A percentile compares a stretch with the other conserved stretches of the same genome.
These are phyloP conservation scores for Bombus difficillimus DNA, from an alignment of 1,140 invertebrate species.

Conservation along the genomic window DNA sequence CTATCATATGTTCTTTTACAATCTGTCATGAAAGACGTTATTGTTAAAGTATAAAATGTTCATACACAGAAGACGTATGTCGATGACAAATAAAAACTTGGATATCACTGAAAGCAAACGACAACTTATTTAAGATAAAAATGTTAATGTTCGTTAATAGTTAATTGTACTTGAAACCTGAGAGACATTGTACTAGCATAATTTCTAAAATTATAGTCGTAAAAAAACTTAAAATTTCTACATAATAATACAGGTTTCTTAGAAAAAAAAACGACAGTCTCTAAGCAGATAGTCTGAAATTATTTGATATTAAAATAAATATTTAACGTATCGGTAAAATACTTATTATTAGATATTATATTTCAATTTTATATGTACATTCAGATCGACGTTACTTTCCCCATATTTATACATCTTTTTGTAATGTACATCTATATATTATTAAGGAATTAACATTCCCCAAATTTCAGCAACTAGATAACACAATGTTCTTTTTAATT, in stretches of 20 bases:
- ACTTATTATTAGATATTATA: constrained; percentile 39
- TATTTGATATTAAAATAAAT: constrained; percentile 25
- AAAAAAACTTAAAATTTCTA: not conserved
- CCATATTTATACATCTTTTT: constrained; percentile 25
- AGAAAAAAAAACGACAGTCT: not conserved
- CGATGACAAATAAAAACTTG: not conserved
- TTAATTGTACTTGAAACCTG: not conserved
- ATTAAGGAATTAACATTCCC: not conserved
- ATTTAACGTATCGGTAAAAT: constrained; percentile 31
- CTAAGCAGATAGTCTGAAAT: not conserved
- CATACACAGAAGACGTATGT: not conserved
- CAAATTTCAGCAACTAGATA: constrained; percentile 17
- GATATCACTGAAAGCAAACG: not conserved
- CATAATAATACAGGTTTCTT: not conserved
- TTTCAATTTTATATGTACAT: constrained; percentile 38
- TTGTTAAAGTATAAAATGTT: not conserved
- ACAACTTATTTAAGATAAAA: not conserved
- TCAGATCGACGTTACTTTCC: constrained; percentile 21
- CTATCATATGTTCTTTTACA: not conserved
- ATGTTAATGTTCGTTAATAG: no score
- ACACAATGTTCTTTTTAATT: not conserved
- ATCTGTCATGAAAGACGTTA: not conserved
- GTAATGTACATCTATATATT: constrained; percentile 12
- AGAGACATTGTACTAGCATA: not conserved
- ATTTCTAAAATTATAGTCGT: constrained; percentile 1